Base-by-base conservation (phyloP, 2,113 vertebrate genomes). In the Microcebus ravelobensis region DNA sequence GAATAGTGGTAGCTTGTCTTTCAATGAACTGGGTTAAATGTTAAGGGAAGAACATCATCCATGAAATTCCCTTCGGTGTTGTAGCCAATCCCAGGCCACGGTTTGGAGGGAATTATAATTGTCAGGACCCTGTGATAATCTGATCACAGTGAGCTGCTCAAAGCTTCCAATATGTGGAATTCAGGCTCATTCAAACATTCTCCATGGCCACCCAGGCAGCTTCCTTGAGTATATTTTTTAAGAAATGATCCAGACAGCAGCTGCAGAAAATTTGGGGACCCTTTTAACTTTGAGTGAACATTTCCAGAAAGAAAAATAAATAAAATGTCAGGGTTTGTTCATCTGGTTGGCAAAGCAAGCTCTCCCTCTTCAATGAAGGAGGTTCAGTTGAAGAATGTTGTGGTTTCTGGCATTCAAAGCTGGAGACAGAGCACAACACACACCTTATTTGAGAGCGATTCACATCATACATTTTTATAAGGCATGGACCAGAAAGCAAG, bases 271-370 rank as follows among this genome's bases (percentile, higher is more conserved):
- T 96, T 95, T 96, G 84, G 94, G 86, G 81, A 81, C 74, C 71
- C 77, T 76, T 97, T 96, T 86, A 65, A 57, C n/a, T 96, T 91
- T 96, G 87, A 97, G 59, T 89, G 91, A 97, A 88, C 89, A 73
- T 97, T 97, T 97, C 82, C 95, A 92, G 63, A 97, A 97, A 96
- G 89, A 67, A 95, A 97, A 97, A 98, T 96, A 98, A 97, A 97
- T 91, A 96, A 91, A 96, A 96, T 90, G 94, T 97, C 96, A 97
- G 76, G 29, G 83, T 90, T 91, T 95, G 59, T 97, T 98, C 93
- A 96, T 97, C 92, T 96, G 81, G 57, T 93, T 96, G 93, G 95
- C 96, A 81, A 96, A 82, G 73, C 74, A n/a, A 89, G 61, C 45
- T 67, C 52, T 84, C 61, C 27, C 9, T 27, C 39, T 74, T 87